Conservation (phyloP, 2,888 invertebrate genomes). For the Agriotes lineatus region DNA sequence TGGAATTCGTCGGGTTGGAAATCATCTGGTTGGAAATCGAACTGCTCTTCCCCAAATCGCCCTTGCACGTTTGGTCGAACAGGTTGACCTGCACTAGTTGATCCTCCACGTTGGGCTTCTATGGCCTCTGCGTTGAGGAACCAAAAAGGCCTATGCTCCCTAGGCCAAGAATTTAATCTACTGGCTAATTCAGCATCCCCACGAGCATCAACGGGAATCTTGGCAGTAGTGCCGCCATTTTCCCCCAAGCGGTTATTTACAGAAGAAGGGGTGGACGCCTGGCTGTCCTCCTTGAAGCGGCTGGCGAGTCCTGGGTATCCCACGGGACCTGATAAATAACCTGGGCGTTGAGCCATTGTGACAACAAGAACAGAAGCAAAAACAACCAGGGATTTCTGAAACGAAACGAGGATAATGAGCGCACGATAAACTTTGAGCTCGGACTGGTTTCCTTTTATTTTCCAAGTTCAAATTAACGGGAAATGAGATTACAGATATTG, state of each 20-base stretch:
- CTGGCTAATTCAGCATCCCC: constrained; percentile 75
- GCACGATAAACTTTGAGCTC: constrained; percentile 29
- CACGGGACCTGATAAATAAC: constrained; percentile 73
- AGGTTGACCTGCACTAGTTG: constrained; percentile 4
- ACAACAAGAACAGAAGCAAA: constrained; percentile 35
- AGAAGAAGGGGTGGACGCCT: constrained; percentile 46
- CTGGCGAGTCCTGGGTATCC: constrained; percentile 72
- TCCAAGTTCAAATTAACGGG: background rate
- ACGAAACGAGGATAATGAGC: too few relatives aligned
- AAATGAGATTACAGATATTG: too few relatives aligned
- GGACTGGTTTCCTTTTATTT: background rate
- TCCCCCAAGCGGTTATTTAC: constrained; percentile 71
- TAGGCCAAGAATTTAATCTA: constrained; percentile 74
- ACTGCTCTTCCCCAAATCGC: background rate
- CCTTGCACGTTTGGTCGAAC: background rate
- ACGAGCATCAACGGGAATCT: constrained; percentile 74
- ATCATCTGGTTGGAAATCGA: too few relatives aligned
- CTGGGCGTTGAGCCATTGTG: constrained; percentile 72
- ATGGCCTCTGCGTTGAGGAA: constrained; percentile 77
- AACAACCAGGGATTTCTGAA: constrained; percentile 45
- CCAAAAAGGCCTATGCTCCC: constrained; percentile 81
- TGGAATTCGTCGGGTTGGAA: background rate
- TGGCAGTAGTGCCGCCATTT: constrained; percentile 45
- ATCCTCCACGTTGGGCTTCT: constrained; percentile 69
- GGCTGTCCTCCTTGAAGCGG: constrained; percentile 58